Evolutionary conservation across 2,113 vertebrate genomes (phyloP).

Genomic region (Marcusenius ussheri): DNA sequence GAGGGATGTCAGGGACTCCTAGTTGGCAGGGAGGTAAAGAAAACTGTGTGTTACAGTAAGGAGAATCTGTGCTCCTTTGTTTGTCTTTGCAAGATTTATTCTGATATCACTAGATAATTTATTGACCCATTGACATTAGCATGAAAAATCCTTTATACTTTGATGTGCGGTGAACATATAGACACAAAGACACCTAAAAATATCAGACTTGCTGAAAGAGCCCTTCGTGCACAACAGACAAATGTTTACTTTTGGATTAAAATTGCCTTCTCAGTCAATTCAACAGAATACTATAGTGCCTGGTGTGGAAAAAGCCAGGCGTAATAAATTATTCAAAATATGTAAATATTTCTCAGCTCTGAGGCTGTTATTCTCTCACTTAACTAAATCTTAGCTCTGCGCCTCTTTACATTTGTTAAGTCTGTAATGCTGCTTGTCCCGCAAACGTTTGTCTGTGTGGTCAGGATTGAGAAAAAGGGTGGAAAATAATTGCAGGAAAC

Average conservation of each 20-base stretch:
- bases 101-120: neutral
- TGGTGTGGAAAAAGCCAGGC: neutral
- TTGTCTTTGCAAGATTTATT: neutral
- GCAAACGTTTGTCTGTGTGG: neutral
- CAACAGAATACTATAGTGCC: neutral
- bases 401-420: neutral
- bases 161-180: neutral
- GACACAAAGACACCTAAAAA: neutral
- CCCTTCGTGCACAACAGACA: neutral
- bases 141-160: neutral
- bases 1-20: neutral
- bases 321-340: neutral
- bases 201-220: neutral
- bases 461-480: neutral
- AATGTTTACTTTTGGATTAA: neutral
- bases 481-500: neutral
- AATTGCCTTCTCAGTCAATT: neutral
- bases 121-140: neutral
- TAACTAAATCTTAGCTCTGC: neutral
- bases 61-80: neutral
- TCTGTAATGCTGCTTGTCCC: neutral
- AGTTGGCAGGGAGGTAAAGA: neutral
- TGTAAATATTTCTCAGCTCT: neutral
- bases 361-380: neutral
- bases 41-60: neutral